phyloP scores from a whole-genome alignment of 1,140 invertebrate species.

The Theocolax elegans region DNA sequence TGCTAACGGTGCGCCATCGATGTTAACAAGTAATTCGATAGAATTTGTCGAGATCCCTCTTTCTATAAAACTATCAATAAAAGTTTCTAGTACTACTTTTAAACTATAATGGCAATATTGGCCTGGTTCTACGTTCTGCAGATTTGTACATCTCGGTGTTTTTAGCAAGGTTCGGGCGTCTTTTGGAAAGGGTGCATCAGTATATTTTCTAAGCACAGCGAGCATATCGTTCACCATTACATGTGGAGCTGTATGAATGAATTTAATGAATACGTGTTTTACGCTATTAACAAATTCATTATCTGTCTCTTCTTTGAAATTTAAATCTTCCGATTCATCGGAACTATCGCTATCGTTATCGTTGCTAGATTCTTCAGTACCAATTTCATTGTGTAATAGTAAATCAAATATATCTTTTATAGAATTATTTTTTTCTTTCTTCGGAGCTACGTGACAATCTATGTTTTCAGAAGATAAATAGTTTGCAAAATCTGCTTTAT shows the following conservation, averaged over 20 bases:
- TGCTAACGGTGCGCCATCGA: too few species aligned
- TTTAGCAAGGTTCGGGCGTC: too few species aligned
- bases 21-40: conserved; percentile 46
- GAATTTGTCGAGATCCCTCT: too few species aligned
- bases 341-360: background rate
- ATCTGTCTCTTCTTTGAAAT: background rate
- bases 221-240: background rate
- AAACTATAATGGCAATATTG: background rate
- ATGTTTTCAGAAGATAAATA: too few species aligned
- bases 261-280: background rate
- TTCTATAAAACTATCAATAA: conserved; percentile 41
- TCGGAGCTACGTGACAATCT: too few species aligned
- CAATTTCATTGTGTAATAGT: too few species aligned
- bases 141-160: background rate
- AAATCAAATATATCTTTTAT: too few species aligned
- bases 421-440: too few species aligned
- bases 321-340: too few species aligned
- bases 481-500: too few species aligned
- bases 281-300: background rate
- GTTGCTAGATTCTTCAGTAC: too few species aligned
- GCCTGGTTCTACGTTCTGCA: background rate
- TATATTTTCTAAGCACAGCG: background rate
- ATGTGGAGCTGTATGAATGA: background rate
- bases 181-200: background rate
- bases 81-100: background rate